Conservation (phyloP, 2,113 vertebrate genomes). For the Xenus cinereus region DNA sequence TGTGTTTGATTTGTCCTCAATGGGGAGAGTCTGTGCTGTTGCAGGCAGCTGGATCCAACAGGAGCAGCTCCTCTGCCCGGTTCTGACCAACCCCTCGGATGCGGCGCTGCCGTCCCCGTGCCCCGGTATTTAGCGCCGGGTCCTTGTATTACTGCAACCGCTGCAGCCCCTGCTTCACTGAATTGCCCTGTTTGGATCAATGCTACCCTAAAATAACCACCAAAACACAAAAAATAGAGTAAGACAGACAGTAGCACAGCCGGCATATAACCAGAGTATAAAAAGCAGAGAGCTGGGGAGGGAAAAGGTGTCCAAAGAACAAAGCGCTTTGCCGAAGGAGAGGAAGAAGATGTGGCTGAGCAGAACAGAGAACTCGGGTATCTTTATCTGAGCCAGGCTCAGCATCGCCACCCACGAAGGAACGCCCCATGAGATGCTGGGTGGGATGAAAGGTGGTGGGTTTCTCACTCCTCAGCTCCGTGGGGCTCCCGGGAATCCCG, state of each 20-base stretch:
- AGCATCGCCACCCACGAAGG: neutral
- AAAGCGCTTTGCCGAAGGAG: neutral
- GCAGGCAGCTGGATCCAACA: neutral
- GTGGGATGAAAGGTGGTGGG: neutral
- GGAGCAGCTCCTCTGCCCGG: neutral
- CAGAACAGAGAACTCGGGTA: rapidly evolving
- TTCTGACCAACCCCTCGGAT: neutral
- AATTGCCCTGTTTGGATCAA: neutral
- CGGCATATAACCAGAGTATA: neutral
- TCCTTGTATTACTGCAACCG: neutral
- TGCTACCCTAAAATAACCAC: neutral
- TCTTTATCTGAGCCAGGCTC: neutral
- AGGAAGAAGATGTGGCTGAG: neutral
- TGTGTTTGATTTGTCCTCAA: neutral
- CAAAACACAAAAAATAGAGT: neutral
- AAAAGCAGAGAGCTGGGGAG: neutral
- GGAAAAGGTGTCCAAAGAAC: neutral
- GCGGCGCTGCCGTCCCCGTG: neutral
- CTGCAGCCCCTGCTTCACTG: neutral
- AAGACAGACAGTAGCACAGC: neutral
- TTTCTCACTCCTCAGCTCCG: neutral
- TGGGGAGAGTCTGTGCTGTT: neutral
- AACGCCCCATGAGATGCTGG: rapidly evolving
- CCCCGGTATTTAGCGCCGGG: neutral
- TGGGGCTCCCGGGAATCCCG: neutral